A percentile compares a stretch with the other conserved stretches of the same genome.
Evolutionary conservation across 2,797 vertebrate genomes (phyloP).

Genomic region (Aulostomus chinensis): DNA sequence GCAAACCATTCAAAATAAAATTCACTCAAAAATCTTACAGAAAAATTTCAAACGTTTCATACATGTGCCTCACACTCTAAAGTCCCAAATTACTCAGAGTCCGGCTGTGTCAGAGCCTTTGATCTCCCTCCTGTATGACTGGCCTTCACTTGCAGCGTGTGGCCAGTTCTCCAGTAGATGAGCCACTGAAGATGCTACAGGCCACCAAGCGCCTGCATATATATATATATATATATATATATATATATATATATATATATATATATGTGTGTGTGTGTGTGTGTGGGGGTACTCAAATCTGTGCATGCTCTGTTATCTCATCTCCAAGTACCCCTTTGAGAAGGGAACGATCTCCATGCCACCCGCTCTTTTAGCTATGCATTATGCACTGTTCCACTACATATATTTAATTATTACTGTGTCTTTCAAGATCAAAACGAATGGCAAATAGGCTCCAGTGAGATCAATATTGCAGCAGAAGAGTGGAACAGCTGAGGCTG

Average conservation of each 20-base stretch:
- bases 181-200: slow-evolving; percentile 43
- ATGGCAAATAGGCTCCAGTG: slow-evolving; percentile 47
- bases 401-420: slow-evolving; percentile 66
- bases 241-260: no score
- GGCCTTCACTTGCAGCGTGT: slow-evolving; percentile 29
- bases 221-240: no score
- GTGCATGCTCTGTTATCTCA: slow-evolving; percentile 49
- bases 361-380: slow-evolving; percentile 45
- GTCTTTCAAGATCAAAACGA: slow-evolving; percentile 67
- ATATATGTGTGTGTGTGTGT: background rate
- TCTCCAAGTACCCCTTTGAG: slow-evolving; percentile 45
- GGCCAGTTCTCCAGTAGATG: slow-evolving; percentile 15
- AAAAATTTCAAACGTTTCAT: no score
- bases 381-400: slow-evolving; percentile 58
- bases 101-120: slow-evolving; percentile 21
- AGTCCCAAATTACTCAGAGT: slow-evolving; percentile 8
- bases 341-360: slow-evolving; percentile 38
- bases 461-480: slow-evolving; percentile 49
- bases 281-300: slow-evolving; percentile 13
- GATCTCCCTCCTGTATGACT: slow-evolving; percentile 29
- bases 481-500: slow-evolving; percentile 29
- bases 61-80: no score
- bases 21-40: no score
- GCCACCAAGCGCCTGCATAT: slow-evolving; percentile 34
- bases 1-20: no score